Evolutionary conservation across 2,797 vertebrate species (phyloP).

Genomic region (Garrulus glandarius): DNA sequence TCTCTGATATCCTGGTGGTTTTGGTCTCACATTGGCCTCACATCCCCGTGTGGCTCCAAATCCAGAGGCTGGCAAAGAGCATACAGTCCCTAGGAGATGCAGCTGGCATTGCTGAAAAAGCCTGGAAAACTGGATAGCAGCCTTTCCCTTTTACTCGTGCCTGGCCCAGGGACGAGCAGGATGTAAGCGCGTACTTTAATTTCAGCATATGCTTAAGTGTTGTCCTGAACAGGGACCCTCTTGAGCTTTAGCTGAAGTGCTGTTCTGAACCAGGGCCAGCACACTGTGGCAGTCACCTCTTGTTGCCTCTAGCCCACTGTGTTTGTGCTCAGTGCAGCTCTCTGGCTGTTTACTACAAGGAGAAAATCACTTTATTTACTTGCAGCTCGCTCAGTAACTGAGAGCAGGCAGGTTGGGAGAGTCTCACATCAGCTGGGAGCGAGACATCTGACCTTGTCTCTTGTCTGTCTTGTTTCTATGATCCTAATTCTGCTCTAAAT

Average conservation of each 20-base stretch:
- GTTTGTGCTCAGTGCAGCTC: not conserved
- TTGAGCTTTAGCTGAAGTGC: not conserved
- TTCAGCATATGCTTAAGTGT: not conserved
- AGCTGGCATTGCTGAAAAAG: not conserved
- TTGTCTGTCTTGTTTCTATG: not conserved
- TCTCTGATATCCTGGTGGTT: not conserved
- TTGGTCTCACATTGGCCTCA: not conserved
- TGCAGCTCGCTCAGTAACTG: not conserved
- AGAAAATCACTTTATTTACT: not conserved
- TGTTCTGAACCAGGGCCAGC: not conserved
- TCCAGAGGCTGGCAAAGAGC: not conserved
- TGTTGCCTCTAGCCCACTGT: not conserved
- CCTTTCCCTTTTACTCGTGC: not conserved
- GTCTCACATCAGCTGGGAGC: not conserved
- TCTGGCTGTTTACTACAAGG: not conserved
- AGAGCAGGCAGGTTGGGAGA: not conserved
- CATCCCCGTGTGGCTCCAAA: not conserved
- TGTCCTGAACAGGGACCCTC: not conserved
- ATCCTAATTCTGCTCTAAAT: slow-evolving; percentile 50
- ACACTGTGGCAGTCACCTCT: not conserved
- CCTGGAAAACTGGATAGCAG: not conserved
- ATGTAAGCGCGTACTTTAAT: not conserved
- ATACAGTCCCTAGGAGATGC: not conserved
- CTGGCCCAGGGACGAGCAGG: not conserved
- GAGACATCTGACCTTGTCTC: slow-evolving; percentile 32